Percentiles rank a stretch among this genome's conserved stretches.
These are phyloP conservation scores for Dromaius novaehollandiae DNA, from an alignment of 2,113 vertebrate genomes.

Conservation along the genomic window DNA sequence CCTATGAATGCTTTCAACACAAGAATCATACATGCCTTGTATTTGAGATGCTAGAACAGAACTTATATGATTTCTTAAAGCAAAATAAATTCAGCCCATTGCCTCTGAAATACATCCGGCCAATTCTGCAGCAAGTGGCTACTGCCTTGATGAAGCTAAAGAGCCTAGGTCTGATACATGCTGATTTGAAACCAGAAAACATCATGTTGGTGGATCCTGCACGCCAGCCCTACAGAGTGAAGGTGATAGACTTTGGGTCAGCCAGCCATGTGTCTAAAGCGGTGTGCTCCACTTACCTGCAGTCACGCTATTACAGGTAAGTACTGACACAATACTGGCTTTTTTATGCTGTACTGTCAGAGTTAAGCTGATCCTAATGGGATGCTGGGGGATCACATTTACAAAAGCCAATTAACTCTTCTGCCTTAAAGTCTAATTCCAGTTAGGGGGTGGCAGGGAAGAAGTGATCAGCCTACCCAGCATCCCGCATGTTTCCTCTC, in stretches of 20 bases:
- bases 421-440: not conserved
- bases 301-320: slow-evolving; percentile 97
- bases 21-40: slow-evolving; percentile 99
- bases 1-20: slow-evolving; percentile 99
- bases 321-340: not conserved
- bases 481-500: not conserved
- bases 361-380: not conserved
- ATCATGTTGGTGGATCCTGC: slow-evolving; percentile 97
- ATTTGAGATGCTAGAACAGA: slow-evolving; percentile 99
- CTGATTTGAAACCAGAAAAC: slow-evolving; percentile 97
- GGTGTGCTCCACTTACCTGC: slow-evolving; percentile 95
- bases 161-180: slow-evolving; percentile 94
- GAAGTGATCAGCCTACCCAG: not conserved
- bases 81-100: slow-evolving; percentile 98
- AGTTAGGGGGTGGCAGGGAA: not conserved
- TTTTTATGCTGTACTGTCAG: rapidly evolving
- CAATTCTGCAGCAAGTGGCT: slow-evolving; percentile 95
- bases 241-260: slow-evolving; percentile 98
- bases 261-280: slow-evolving; percentile 98
- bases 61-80: slow-evolving; percentile 97
- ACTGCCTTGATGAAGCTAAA: slow-evolving; percentile 98
- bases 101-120: slow-evolving; percentile 95
- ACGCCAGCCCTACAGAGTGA: slow-evolving; percentile 94
- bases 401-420: not conserved
- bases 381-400: not conserved